Evolutionary conservation across 2,797 vertebrate species (phyloP).

Genomic region (Ctenopoma multispine): DNA sequence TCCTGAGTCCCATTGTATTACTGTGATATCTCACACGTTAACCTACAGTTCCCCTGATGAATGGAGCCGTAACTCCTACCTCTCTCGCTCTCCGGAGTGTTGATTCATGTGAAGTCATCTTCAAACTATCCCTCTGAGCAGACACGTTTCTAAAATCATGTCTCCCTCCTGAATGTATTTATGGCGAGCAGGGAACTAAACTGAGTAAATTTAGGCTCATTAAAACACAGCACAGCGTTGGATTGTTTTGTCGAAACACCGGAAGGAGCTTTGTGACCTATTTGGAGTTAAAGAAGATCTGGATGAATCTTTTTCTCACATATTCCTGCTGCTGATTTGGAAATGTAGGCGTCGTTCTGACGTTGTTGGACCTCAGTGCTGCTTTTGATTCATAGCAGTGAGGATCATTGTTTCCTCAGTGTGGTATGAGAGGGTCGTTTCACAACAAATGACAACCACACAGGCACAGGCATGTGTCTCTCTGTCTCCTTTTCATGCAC

Average conservation of each 20-base stretch:
- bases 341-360: background rate
- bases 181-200: slow-evolving; percentile 11
- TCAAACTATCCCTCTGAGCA: slow-evolving; percentile 28
- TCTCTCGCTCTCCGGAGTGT: slow-evolving; percentile 12
- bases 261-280: slow-evolving; percentile 45
- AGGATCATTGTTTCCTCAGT: background rate
- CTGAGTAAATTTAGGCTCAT: slow-evolving; percentile 37
- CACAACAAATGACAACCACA: background rate
- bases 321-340: background rate
- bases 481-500: background rate
- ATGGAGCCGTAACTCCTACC: background rate
- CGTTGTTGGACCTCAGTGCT: background rate
- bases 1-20: slow-evolving; percentile 1
- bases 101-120: slow-evolving; percentile 32
- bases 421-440: background rate
- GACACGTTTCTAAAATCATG: slow-evolving; percentile 34
- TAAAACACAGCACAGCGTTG: slow-evolving; percentile 27
- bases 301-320: background rate
- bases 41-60: slow-evolving; percentile 2
- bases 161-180: slow-evolving; percentile 27
- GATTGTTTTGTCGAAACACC: slow-evolving; percentile 33
- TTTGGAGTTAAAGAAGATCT: slow-evolving; percentile 22
- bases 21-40: slow-evolving; percentile 8
- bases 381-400: background rate
- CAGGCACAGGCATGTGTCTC: background rate